Evolutionary conservation across 2,113 vertebrate species (phyloP).

Genomic region (Sceloporus tristichus): DNA sequence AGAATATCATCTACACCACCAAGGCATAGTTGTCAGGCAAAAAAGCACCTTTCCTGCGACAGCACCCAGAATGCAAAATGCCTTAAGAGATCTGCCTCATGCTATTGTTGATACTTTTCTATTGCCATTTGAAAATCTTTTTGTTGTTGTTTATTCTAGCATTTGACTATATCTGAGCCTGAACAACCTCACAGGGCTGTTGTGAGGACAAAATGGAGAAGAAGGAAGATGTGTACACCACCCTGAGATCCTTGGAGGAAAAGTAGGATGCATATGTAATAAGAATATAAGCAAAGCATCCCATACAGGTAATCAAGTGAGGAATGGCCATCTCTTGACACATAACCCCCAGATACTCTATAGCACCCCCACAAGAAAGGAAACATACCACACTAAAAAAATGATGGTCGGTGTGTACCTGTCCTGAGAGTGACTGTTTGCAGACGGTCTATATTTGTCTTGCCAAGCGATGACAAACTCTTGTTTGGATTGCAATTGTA

Average conservation of each 20-base stretch:
- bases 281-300: neutral
- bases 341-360: neutral
- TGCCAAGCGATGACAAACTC: neutral
- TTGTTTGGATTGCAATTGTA: neutral
- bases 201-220: no score
- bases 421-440: neutral
- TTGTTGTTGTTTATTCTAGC: neutral
- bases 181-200: no score
- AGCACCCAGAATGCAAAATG: neutral
- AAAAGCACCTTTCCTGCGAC: neutral
- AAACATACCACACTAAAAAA: neutral
- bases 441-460: neutral
- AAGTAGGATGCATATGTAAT: no score
- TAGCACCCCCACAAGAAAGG: neutral
- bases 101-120: neutral
- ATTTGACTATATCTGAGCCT: no score
- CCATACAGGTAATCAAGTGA: neutral
- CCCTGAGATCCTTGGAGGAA: no score
- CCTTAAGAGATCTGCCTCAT: neutral
- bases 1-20: neutral
- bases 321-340: neutral
- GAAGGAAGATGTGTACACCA: no score
- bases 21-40: neutral
- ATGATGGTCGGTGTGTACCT: neutral
- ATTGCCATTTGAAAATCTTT: neutral